These are phyloP conservation scores for Aramus guarauna DNA, from an alignment of 2,113 vertebrate genomes.

Conservation along the genomic window DNA sequence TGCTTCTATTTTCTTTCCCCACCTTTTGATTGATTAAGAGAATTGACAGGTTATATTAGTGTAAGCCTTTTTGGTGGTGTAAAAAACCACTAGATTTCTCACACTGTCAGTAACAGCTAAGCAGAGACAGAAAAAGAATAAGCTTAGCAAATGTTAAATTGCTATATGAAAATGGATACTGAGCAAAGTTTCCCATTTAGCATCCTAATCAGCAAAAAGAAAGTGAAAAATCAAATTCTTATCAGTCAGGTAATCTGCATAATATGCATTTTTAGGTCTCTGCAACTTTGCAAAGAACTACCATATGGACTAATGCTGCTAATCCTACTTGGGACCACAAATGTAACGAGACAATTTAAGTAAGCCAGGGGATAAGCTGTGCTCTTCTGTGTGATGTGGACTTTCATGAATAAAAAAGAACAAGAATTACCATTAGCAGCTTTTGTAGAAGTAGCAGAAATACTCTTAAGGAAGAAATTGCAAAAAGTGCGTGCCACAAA, in stretches of 20 bases:
- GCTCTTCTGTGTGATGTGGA: not conserved
- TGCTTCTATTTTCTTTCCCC: not conserved
- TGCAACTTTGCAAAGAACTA: not conserved
- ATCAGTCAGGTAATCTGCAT: not conserved
- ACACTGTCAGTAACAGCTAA: not conserved
- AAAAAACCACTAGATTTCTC: not conserved
- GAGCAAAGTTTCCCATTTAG: not conserved
- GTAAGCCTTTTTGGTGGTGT: not conserved
- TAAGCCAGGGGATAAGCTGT: not conserved
- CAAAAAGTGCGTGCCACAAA: not conserved
- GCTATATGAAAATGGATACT: not conserved
- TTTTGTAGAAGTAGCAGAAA: not conserved
- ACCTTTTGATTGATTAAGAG: not conserved
- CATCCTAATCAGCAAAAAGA: not conserved
- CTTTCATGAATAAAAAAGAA: constrained; percentile 28
- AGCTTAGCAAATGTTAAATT: not conserved
- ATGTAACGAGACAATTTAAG: constrained; percentile 23
- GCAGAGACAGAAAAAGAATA: not conserved
- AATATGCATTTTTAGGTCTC: not conserved
- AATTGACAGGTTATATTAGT: not conserved
- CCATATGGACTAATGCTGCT: not conserved
- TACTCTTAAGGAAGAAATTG: not conserved
- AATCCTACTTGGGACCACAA: constrained; percentile 27
- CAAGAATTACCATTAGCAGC: not conserved
- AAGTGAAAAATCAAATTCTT: not conserved